Base-by-base conservation (phyloP, 2,113 vertebrate genomes). In the Aspiorhynchus laticeps region DNA sequence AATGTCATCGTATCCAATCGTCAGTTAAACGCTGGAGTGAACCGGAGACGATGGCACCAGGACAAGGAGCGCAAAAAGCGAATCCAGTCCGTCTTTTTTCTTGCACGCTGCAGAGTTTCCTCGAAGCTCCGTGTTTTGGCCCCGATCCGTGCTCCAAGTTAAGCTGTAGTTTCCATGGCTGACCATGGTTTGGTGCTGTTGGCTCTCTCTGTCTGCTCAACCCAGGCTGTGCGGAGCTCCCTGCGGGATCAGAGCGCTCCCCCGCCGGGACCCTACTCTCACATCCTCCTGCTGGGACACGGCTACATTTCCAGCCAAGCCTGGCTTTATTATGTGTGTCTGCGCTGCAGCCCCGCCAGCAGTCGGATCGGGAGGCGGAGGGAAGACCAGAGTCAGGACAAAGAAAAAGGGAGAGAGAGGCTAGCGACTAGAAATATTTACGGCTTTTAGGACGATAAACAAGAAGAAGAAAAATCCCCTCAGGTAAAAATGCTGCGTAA, bases 291-390 rank as follows among this genome's bases (percentile, higher is more conserved):
- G 98, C 98, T 97, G 97, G 97, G 98, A 99, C 97, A 97, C 97
- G 95, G 97, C 98, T 98, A 97, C 97, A 97, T 96, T 97, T 98
- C 96, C 97, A 99, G 98, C 97, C 97, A 98, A 98, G 97, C 97
- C 97, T 97, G 97, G 97, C 98, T 98, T 97, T 99, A 99, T 97
- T 98, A 99, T 98, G 98, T 98, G 98, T 99, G 97, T 97, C 96
- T 97, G 97, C 97, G 97, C 96, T 97, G 97, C 97, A 98, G 97
- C 97, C 97, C 97, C 97, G 97, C 97, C 97, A 98, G 97, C 97
- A 97, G 97, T 97, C 97, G 96, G 96, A 96, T 96, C 96, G 97
- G 96, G 96, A 96, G 95, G 95, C 97, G 97, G 97, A 96, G 95
- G 95, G 94, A 95, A 94, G 95, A 96, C 97, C 96, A 96, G 96